phyloP scores from a whole-genome alignment of 2,797 vertebrate genomes.

The Falco concolor region DNA sequence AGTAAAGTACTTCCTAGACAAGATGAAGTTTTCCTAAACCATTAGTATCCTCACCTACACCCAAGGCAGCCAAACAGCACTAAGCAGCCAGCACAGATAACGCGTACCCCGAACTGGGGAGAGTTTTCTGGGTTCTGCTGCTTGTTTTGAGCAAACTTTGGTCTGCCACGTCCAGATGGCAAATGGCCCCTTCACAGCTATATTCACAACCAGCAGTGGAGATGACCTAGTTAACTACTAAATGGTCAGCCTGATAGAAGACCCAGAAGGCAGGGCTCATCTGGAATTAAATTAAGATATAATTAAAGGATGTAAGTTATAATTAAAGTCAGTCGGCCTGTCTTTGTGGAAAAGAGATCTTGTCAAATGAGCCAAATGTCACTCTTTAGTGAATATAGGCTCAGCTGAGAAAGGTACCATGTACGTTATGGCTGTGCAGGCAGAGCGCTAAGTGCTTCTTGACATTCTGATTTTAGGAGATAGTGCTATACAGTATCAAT shows the following conservation, averaged over 20 bases:
- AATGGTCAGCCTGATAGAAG: neutral
- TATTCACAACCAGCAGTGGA: neutral
- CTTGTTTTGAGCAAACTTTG: neutral
- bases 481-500: neutral
- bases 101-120: accelerated
- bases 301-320: constrained; percentile 41
- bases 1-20: neutral
- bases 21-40: neutral
- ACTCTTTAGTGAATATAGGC: neutral
- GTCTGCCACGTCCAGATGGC: neutral
- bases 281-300: constrained; percentile 25
- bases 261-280: constrained; percentile 2
- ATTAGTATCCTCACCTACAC: neutral
- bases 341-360: neutral
- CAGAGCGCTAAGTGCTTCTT: neutral
- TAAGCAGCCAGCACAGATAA: neutral
- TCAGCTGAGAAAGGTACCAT: neutral
- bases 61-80: neutral
- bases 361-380: neutral
- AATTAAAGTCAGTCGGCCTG: neutral
- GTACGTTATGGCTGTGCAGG: accelerated
- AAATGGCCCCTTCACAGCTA: neutral
- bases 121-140: neutral
- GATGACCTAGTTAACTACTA: neutral
- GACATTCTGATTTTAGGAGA: neutral